These are phyloP conservation scores for Trochalopteron elliotii DNA, from an alignment of 2,113 vertebrate species.

Conservation along the genomic window DNA sequence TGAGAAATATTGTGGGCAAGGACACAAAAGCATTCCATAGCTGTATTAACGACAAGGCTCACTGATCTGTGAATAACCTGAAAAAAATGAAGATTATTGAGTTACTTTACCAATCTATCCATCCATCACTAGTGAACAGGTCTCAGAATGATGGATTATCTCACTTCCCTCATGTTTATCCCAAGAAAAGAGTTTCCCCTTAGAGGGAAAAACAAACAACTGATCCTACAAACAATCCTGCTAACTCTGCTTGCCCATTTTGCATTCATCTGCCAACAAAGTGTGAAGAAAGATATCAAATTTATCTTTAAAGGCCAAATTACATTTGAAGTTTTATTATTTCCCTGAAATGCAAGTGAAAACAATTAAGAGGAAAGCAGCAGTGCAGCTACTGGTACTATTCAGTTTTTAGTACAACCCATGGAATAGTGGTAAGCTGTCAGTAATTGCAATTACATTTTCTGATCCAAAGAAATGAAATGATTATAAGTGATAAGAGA, in stretches of 20 bases:
- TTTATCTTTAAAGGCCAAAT: not conserved
- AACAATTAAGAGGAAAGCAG: not conserved
- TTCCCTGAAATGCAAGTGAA: not conserved
- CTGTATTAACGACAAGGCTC: slow-evolving; percentile 83
- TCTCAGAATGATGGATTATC: slow-evolving; percentile 83
- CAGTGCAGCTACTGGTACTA: too few species aligned
- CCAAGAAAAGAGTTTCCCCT: slow-evolving; percentile 56
- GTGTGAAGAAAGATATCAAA: not conserved
- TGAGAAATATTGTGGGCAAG: slow-evolving; percentile 78
- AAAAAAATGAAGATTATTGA: slow-evolving; percentile 82
- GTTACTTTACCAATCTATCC: slow-evolving; percentile 84
- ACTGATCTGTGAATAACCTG: slow-evolving; percentile 88
- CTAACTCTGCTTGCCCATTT: not conserved
- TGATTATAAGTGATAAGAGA: not conserved
- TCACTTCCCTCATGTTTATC: slow-evolving; percentile 69
- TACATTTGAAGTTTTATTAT: not conserved
- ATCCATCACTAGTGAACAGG: slow-evolving; percentile 81
- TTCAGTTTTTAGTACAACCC: not conserved
- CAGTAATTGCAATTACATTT: not conserved
- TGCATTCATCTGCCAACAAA: not conserved
- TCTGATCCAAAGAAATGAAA: not conserved
- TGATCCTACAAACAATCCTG: slow-evolving; percentile 26
- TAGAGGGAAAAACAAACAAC: slow-evolving; percentile 68
- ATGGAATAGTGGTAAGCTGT: not conserved
- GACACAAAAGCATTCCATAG: slow-evolving; percentile 82